Conservation (phyloP, 1,140 invertebrate species). For the Geopemphigus sp. region DNA sequence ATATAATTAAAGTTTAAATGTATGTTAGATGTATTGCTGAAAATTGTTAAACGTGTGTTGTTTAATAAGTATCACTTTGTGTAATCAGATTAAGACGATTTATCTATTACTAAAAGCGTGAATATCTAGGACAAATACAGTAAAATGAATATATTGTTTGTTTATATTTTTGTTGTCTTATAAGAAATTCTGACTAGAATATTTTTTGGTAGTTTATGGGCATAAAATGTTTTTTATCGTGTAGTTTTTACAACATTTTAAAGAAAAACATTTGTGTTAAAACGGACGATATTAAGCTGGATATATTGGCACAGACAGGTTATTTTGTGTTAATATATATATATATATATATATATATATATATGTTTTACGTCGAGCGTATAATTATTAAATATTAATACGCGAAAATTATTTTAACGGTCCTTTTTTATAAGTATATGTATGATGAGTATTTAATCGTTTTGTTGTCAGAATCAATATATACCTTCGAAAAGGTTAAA, state of each 20-base stretch:
- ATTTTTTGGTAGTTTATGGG: background rate
- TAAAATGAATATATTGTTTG: background rate
- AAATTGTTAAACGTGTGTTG: background rate
- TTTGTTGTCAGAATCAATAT: background rate
- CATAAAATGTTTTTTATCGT: background rate
- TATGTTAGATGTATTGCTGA: background rate
- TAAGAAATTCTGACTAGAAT: background rate
- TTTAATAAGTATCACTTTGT: background rate
- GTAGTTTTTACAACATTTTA: background rate
- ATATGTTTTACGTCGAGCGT: too few relatives aligned
- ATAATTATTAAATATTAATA: background rate
- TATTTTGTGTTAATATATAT: background rate
- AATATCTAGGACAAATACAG: too few relatives aligned
- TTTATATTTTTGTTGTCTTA: background rate
- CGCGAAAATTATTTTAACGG: too few relatives aligned
- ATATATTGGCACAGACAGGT: background rate
- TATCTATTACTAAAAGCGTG: constrained; percentile 1
- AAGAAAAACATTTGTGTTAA: background rate
- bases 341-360: too few relatives aligned
- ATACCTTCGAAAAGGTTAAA: background rate
- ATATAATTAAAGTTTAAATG: background rate
- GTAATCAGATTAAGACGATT: background rate
- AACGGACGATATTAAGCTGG: constrained; percentile 11
- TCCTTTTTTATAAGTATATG: background rate
- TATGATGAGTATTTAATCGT: background rate